Base-by-base conservation (phyloP, 1,140 invertebrate genomes). In the Meloidogyne exigua region DNA sequence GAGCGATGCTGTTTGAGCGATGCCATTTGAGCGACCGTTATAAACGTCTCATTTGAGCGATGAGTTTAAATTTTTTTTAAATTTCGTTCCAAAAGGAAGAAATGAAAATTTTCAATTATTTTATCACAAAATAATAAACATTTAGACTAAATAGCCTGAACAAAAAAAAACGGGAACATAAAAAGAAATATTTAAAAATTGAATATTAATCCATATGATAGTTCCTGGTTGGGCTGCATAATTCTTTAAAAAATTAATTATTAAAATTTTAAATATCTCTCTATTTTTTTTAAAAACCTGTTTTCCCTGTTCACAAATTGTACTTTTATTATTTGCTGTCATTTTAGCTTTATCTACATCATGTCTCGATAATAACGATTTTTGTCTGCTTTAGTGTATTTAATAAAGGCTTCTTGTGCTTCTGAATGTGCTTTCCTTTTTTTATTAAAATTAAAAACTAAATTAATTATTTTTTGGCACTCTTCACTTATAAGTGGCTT, bases 371-470 rank as follows among this genome's bases (percentile, higher is more conserved):
- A 87, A 15, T 87, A 81, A 80, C 85, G 78, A 71, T 87, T 87
- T 62, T 87, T 82, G 63, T 87, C 86, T 12, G 86, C 86, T 65
- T 87, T 87, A 12, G 81, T 77, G 75, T 80, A 82, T 68, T 87
- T 87, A 12, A 82, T 49, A 74, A 79, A 76, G 0, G 85, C 86
- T 2, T 67, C 64, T 72, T 87, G 84, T 13, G 85, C 82, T n/a
- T 87, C 85, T 69, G 81, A 81, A 78, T 84, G 87, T 0, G 83
- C 63, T 79, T 86, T 86, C 7, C 83, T 85, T 64, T 67, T n/a
- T n/a, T n/a, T n/a, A n/a, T n/a, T n/a, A n/a, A 85, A 78, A 39
- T 36, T 21, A 69, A 64, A 73, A 66, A 26, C 65, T 21, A n/a
- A 44, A 69, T 1, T 18, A 49, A 18, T 49, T 49, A 18, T 49